Evolutionary conservation across 2,797 vertebrate genomes (phyloP).

Genomic region (Brachyrhaphis roseni): DNA sequence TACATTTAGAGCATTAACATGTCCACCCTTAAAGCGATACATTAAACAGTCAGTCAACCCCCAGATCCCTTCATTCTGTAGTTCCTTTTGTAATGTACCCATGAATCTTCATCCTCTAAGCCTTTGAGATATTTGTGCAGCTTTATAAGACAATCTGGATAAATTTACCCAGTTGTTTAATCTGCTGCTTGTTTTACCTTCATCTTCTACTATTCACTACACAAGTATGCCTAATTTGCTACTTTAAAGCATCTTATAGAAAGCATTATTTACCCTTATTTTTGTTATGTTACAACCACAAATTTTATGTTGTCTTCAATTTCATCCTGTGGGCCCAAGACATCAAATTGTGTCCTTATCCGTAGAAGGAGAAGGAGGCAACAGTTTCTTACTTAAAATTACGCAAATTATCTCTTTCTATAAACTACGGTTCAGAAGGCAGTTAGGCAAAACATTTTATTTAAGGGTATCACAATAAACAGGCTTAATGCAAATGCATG

Average conservation of each 20-base stretch:
- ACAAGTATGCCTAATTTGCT: background rate
- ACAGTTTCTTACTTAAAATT: background rate
- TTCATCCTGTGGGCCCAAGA: background rate
- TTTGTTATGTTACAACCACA: background rate
- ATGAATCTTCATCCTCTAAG: constrained; percentile 1
- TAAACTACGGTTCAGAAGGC: background rate
- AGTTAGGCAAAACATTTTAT: background rate
- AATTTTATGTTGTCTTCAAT: background rate
- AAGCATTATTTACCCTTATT: background rate
- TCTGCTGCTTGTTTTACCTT: background rate
- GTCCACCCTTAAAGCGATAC: constrained; percentile 42
- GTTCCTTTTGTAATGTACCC: background rate
- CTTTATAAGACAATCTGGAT: background rate
- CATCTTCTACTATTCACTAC: background rate
- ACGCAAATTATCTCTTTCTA: background rate
- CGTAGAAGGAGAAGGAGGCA: background rate
- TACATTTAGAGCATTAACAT: constrained; percentile 49
- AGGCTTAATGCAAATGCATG: background rate
- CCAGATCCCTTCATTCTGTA: constrained; percentile 4
- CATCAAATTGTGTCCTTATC: too few species aligned
- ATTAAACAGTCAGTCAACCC: constrained; percentile 53
- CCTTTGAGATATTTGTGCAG: background rate
- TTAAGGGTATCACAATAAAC: background rate
- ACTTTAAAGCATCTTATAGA: background rate
- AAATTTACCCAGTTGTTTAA: background rate